A percentile compares a stretch with the other conserved stretches of the same genome.
phyloP scores from a whole-genome alignment of 2,113 vertebrate species.

The Lophotis ruficrista region DNA sequence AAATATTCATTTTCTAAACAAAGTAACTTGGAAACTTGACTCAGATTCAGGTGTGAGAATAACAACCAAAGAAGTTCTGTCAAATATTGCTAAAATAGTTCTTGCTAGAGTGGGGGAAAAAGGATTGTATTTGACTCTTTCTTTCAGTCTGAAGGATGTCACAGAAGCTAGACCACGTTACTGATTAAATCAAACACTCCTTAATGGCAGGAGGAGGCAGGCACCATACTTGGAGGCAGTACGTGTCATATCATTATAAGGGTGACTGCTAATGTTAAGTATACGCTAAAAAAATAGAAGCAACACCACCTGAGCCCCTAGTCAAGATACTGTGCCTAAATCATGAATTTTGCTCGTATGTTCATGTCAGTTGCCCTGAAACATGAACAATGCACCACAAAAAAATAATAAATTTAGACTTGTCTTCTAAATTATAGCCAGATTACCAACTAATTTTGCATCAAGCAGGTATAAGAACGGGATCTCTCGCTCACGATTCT shows the following conservation, averaged over 20 bases:
- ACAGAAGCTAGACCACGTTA: constrained; percentile 18
- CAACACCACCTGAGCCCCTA: constrained; percentile 78
- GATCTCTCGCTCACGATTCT: background rate
- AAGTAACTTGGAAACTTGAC: constrained; percentile 63
- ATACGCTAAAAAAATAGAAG: constrained; percentile 77
- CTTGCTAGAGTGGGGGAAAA: background rate
- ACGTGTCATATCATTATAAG: constrained; percentile 78
- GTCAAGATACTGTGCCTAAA: background rate
- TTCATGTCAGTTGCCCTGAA: background rate
- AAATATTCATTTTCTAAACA: constrained; percentile 72
- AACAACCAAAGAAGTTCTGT: constrained; percentile 10
- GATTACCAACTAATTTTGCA: background rate
- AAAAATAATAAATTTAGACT: background rate
- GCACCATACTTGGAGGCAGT: constrained; percentile 50
- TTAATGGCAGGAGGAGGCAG: constrained; percentile 50
- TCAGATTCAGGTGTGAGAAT: constrained; percentile 28
- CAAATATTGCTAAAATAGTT: constrained; percentile 16
- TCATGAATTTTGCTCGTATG: background rate
- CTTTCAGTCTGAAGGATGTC: constrained; percentile 46
- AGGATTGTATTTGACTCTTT: background rate
- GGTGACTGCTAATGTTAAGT: constrained; percentile 84
- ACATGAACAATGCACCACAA: background rate
- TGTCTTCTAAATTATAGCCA: background rate
- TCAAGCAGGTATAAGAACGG: background rate
- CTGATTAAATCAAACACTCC: constrained; percentile 73